These are phyloP conservation scores for Himalopsyche kuldschensis DNA, from an alignment of 2,888 invertebrate genomes.

Conservation along the genomic window DNA sequence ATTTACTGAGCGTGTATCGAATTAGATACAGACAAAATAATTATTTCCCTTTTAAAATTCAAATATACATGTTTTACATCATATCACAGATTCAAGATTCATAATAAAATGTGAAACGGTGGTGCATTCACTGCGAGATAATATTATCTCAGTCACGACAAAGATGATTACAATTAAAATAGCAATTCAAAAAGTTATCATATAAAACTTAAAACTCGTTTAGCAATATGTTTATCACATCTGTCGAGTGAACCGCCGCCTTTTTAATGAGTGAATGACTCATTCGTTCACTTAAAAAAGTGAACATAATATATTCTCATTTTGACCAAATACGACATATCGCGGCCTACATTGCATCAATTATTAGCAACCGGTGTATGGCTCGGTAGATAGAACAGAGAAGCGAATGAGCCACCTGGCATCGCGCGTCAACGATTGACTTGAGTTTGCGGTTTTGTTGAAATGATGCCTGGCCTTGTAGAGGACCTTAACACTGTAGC, in stretches of 20 bases:
- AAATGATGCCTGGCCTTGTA: background rate
- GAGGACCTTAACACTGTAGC: background rate
- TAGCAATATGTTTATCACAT: background rate
- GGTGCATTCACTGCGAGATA: no score
- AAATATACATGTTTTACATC: no score
- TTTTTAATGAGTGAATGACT: background rate
- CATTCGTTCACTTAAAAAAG: background rate
- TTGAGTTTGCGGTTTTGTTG: background rate
- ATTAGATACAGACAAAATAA: no score
- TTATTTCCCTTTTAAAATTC: no score
- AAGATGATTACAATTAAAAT: no score
- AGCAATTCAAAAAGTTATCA: no score
- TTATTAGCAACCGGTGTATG: background rate
- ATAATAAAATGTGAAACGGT: no score
- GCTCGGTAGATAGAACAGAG: background rate
- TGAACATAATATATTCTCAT: background rate
- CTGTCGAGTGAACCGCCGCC: background rate
- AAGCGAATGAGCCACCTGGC: background rate
- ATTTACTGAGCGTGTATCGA: no score
- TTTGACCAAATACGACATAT: background rate
- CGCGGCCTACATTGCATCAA: background rate
- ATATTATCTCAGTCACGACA: no score
- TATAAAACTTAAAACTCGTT: background rate
- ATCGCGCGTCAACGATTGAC: background rate
- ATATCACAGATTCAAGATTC: no score